Evolutionary conservation across 2,797 vertebrate species (phyloP), one percentile per base, ranked within the genome.

Genomic region (Aeoliscus strigatus): DNA sequence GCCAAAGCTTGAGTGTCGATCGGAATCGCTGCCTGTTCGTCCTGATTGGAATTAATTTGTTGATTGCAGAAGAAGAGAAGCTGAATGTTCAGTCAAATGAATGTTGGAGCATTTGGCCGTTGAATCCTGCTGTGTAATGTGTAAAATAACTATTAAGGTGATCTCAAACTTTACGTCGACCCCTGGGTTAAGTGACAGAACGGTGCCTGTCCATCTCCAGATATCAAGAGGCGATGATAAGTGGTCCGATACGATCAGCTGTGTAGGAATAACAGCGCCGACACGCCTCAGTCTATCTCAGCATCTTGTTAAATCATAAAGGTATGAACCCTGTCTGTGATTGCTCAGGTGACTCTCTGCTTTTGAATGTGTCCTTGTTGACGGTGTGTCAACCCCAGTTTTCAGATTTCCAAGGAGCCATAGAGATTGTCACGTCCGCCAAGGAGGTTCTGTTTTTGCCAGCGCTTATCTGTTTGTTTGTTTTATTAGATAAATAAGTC

Each of bases 1-100:
- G 77, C 69, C 73, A 61, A 71, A 68, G 74, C 72, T 73, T 75
- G 72, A 52, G 68, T 73, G 73, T 74, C 70, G 77, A 50, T 80
- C 75, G 51, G 59, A 70, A 57, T 51, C 70, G 74, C 73, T 70
- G 75, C 70, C 78, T 60, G 54, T 63, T 68, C 62, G 57, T 51
- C 67, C 60, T 64, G 66, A 63, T 59, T 64, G 75, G 63, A 73
- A 71, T 80, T 71, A 17, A 77, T 70, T 77, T 71, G 48, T 48
- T 25, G 64, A 71, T 59, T 62, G 51, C 24, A 57, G 13, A 63
- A 50, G 56, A 68, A 51, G 16, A 30, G 47, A n/a, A n/a, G n/a
- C n/a, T 38, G 32, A 50, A 36, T 54, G 53, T 63, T 66, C 37
- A 70, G 43, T 74, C 53, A 70, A 60, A 72, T 66, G 49, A 60